Conservation (phyloP, 2,888 invertebrate genomes). For the Philopedon plagiatum region DNA sequence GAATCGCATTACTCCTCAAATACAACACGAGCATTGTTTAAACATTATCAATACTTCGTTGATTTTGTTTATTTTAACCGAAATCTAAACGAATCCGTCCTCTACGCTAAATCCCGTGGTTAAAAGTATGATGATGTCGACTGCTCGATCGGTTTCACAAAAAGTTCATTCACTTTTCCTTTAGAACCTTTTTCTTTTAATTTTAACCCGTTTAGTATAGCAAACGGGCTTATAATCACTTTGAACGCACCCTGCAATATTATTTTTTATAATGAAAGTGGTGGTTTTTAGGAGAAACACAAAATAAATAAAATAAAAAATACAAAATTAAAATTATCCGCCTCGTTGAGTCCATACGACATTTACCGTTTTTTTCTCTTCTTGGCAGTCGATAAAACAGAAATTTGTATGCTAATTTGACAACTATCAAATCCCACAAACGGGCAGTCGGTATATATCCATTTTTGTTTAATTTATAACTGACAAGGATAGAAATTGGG, state of each 20-base stretch:
- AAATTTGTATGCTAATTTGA: conserved; percentile 13
- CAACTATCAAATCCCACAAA: background rate
- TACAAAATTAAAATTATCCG: conserved; percentile 49
- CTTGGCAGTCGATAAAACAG: conserved; percentile 34
- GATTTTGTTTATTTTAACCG: conserved; percentile 57
- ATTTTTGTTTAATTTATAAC: background rate
- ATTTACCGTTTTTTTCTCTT: conserved; percentile 50
- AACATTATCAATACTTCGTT: conserved; percentile 52
- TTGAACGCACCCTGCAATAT: background rate
- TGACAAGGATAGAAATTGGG: background rate
- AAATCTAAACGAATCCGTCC: conserved; percentile 52
- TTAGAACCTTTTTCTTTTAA: conserved; percentile 47
- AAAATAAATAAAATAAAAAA: conserved; percentile 46
- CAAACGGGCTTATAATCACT: background rate
- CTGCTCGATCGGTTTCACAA: conserved; percentile 64
- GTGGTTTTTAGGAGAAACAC: conserved; percentile 9
- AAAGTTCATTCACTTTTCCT: conserved; percentile 63
- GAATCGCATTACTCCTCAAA: conserved; percentile 46
- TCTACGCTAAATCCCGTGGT: conserved; percentile 60
- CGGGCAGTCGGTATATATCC: background rate
- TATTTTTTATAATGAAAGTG: background rate
- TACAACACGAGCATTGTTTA: conserved; percentile 56
- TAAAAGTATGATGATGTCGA: conserved; percentile 66
- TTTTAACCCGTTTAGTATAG: conserved; percentile 4
- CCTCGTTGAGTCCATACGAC: conserved; percentile 47